Evolutionary conservation across 2,113 vertebrate species (phyloP).

Genomic region (Carassius auratus): DNA sequence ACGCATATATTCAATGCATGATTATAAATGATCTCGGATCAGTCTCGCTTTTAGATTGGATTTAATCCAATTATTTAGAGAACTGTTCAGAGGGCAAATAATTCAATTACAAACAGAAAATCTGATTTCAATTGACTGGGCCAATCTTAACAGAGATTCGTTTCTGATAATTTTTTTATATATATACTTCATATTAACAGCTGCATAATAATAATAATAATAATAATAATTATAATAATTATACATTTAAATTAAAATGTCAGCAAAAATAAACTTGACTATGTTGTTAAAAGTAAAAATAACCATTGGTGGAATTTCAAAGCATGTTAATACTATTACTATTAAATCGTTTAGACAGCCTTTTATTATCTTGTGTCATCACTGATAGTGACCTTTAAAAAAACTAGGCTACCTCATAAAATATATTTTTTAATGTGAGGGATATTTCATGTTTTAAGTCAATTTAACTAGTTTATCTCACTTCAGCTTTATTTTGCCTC

Average conservation of each 20-base stretch:
- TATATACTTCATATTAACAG: slow-evolving; percentile 3
- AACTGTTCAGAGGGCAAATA: slow-evolving; percentile 72
- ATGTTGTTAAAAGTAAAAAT: neutral
- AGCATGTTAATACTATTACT: neutral
- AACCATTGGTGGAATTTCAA: neutral
- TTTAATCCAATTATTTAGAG: slow-evolving; percentile 83
- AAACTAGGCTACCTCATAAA: too few relatives aligned
- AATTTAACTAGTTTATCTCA: neutral
- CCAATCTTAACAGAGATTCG: neutral
- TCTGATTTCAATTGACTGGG: slow-evolving; percentile 66
- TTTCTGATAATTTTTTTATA: neutral
- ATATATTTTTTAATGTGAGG: neutral
- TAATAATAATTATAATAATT: neutral
- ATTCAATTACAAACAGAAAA: slow-evolving; percentile 63
- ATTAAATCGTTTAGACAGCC: neutral
- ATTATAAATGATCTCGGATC: slow-evolving; percentile 63
- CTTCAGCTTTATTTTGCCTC: neutral
- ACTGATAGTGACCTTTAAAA: neutral
- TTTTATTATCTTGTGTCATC: neutral
- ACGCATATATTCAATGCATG: slow-evolving; percentile 20
- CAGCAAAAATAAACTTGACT: neutral
- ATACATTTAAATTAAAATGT: neutral
- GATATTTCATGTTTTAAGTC: neutral
- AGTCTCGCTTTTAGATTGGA: slow-evolving; percentile 73
- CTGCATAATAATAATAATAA: neutral